These are phyloP conservation scores for Papilio polyxenes DNA, from an alignment of 1,140 invertebrate species.

Conservation along the genomic window DNA sequence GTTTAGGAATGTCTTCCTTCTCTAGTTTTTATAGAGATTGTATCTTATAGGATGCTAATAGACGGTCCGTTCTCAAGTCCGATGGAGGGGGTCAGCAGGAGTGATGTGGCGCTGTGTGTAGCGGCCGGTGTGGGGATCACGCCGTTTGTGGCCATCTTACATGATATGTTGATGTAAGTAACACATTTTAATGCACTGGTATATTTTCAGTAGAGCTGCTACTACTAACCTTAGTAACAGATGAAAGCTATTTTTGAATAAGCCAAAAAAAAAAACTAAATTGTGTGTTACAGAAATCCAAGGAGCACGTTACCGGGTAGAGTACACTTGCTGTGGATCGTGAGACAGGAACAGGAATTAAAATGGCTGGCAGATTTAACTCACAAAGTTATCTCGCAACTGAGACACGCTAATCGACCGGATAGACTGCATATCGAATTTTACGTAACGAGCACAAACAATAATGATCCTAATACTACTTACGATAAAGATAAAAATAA, in stretches of 20 bases:
- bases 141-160: slow-evolving; percentile 66
- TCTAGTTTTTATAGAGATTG: not conserved
- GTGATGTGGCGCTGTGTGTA: slow-evolving; percentile 68
- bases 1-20: not conserved
- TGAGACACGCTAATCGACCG: slow-evolving; percentile 68
- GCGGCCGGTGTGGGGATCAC: slow-evolving; percentile 76
- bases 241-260: not conserved
- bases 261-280: not conserved
- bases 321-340: slow-evolving; percentile 73
- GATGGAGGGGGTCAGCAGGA: slow-evolving; percentile 57
- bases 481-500: slow-evolving; percentile 46
- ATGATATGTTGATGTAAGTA: slow-evolving; percentile 57
- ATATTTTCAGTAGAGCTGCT: not conserved
- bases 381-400: slow-evolving; percentile 57
- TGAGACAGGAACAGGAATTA: slow-evolving; percentile 66
- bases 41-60: slow-evolving; percentile 63
- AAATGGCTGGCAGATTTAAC: slow-evolving; percentile 66
- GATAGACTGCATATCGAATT: slow-evolving; percentile 72
- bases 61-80: slow-evolving; percentile 76
- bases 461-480: slow-evolving; percentile 43
- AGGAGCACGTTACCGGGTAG: slow-evolving; percentile 60
- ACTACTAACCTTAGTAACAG: not conserved
- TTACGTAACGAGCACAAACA: slow-evolving; percentile 65
- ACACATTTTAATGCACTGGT: slow-evolving; percentile 39
- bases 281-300: slow-evolving; percentile 60